phyloP scores from a whole-genome alignment of 2,113 vertebrate genomes.

The Cairina moschata region DNA sequence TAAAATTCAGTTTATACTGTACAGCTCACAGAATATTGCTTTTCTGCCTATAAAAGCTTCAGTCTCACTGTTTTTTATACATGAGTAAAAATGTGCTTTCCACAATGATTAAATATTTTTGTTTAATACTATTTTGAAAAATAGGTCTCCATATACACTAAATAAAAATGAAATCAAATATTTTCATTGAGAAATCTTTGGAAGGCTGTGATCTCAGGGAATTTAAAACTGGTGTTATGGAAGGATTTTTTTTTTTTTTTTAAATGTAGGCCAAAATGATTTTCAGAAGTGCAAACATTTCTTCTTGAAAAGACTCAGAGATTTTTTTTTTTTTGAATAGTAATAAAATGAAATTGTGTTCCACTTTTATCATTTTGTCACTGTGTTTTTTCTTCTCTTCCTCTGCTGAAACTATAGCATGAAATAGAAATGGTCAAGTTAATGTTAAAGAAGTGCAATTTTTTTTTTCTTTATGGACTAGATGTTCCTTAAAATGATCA shows the following conservation, averaged over 20 bases:
- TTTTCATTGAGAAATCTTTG: background rate
- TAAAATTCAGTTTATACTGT: background rate
- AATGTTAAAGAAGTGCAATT: background rate
- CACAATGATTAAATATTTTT: background rate
- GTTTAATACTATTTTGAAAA: background rate
- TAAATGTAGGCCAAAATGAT: background rate
- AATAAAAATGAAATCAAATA: background rate
- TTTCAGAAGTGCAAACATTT: background rate
- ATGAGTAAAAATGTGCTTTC: background rate
- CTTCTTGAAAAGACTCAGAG: background rate
- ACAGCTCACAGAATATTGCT: background rate
- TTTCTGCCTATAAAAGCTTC: background rate
- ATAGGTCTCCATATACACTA: background rate
- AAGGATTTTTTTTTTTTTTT: background rate
- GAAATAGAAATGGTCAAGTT: background rate
- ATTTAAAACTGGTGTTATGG: background rate
- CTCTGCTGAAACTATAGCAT: background rate
- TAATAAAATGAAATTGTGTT: constrained; percentile 40
- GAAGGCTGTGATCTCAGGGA: background rate
- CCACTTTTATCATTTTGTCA: background rate
- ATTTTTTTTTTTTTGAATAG: background rate
- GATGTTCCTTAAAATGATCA: background rate
- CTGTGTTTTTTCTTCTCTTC: background rate
- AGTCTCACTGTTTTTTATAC: background rate
- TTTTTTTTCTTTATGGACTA: background rate